Percentiles rank a stretch among this genome's conserved stretches.
Conservation (phyloP, 2,888 invertebrate genomes). For the Nematopogon swammerdamellus region DNA sequence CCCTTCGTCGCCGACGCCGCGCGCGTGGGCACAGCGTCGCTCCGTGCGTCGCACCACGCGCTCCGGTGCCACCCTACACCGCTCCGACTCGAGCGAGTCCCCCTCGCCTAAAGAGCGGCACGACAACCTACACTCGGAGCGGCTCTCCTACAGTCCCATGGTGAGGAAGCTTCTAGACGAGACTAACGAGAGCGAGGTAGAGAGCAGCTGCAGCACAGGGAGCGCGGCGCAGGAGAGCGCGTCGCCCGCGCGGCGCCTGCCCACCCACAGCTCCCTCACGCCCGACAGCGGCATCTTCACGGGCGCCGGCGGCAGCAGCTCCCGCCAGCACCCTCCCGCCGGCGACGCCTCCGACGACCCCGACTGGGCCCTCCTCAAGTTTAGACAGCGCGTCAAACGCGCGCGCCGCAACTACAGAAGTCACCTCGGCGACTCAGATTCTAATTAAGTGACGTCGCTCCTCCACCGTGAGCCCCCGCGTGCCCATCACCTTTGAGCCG, state of each 20-base stretch:
- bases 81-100: conserved; percentile 42
- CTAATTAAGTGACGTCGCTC: conserved; percentile 49
- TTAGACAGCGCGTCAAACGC: conserved; percentile 58
- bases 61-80: conserved; percentile 13
- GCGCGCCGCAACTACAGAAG: conserved; percentile 61
- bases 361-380: conserved; percentile 49
- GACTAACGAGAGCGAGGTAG: conserved; percentile 48
- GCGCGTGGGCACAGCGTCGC: conserved; percentile 23
- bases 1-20: conserved; percentile 21
- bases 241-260: conserved; percentile 12
- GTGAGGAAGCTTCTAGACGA: conserved; percentile 46
- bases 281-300: conserved; percentile 44
- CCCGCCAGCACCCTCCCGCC: conserved; percentile 20
- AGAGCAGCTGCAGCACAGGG: conserved; percentile 46
- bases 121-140: conserved; percentile 21
- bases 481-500: no score
- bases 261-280: conserved; percentile 17
- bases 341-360: conserved; percentile 41
- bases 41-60: conserved; percentile 30
- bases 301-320: conserved; percentile 29
- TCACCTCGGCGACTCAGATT: conserved; percentile 63
- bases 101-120: conserved; percentile 33
- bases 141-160: conserved; percentile 27
- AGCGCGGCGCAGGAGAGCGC: conserved; percentile 28
- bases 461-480: no score